Evolutionary conservation across 1,140 invertebrate genomes (phyloP).

Genomic region (Cyrtorhinus lividipennis): DNA sequence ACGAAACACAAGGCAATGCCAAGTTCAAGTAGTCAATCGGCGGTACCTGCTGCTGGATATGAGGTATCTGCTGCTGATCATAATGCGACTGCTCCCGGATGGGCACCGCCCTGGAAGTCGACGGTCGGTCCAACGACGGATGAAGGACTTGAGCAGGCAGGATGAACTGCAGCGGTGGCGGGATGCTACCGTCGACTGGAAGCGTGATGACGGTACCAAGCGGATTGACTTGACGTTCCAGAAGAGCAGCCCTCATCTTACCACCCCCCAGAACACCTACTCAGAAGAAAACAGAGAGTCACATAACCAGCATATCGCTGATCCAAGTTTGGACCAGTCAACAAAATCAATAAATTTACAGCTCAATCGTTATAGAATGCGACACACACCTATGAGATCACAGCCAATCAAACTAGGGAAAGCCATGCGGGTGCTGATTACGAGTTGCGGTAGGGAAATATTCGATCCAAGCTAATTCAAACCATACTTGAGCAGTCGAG

Average conservation of each 20-base stretch:
- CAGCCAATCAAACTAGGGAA: neutral
- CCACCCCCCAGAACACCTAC: constrained; percentile 14
- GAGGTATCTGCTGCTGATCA: neutral
- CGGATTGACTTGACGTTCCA: constrained; percentile 23
- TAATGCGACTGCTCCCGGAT: neutral
- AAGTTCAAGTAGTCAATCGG: neutral
- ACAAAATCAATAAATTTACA: neutral
- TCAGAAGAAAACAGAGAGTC: constrained; percentile 14
- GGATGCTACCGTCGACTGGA: neutral
- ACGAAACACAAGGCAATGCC: neutral
- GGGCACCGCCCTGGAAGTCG: neutral
- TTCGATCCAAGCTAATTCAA: no score
- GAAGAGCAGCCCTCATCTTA: constrained; percentile 15
- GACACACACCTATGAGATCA: constrained; percentile 13
- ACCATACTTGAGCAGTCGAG: no score
- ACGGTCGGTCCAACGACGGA: neutral
- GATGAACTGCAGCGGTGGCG: constrained; percentile 13
- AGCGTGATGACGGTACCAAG: constrained; percentile 22
- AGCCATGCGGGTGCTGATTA: constrained; percentile 12
- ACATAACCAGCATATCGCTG: constrained; percentile 6
- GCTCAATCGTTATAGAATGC: neutral
- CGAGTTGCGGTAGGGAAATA: no score
- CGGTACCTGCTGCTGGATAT: neutral
- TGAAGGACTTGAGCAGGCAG: constrained; percentile 8
- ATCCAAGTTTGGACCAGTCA: neutral